Conservation (phyloP, 1,140 invertebrate genomes). For the Drosophila nikananu region DNA sequence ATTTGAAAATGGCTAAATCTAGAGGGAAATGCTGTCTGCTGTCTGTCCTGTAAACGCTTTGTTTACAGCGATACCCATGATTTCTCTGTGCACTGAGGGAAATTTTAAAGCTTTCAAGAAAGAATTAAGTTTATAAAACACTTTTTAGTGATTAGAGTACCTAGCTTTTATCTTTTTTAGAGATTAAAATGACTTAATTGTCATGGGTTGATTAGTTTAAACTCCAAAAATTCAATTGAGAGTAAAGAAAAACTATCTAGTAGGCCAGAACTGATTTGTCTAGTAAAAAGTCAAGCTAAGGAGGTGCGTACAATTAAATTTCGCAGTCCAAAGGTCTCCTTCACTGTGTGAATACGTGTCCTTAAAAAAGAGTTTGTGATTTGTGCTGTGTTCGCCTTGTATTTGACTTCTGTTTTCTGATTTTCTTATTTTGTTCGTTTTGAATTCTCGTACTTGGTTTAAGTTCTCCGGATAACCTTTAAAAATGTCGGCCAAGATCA, state of each 20-base stretch:
- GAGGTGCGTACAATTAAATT: too few species aligned
- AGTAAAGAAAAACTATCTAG: neutral
- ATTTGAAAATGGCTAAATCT: constrained; percentile 37
- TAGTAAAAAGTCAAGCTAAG: neutral
- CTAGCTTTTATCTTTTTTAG: neutral
- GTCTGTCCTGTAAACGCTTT: constrained; percentile 72
- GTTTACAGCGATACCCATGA: constrained; percentile 64
- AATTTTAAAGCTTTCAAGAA: neutral
- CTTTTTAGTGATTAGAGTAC: neutral
- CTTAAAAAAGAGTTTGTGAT: neutral
- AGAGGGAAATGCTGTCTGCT: constrained; percentile 32
- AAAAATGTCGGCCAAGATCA: constrained; percentile 35
- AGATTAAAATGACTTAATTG: neutral
- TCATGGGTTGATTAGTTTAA: neutral
- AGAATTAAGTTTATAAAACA: too few species aligned
- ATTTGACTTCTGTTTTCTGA: neutral
- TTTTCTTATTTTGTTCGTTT: neutral
- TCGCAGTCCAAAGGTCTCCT: neutral
- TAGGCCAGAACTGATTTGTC: neutral
- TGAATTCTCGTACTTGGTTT: neutral
- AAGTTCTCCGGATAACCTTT: too few species aligned
- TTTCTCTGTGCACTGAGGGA: constrained; percentile 29
- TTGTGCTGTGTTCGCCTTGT: neutral
- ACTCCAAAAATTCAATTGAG: neutral
- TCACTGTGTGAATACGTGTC: neutral